Percentiles rank a stretch among this genome's conserved stretches.
Evolutionary conservation across 2,113 vertebrate genomes (phyloP).

Genomic region (Xiphophorus maculatus): DNA sequence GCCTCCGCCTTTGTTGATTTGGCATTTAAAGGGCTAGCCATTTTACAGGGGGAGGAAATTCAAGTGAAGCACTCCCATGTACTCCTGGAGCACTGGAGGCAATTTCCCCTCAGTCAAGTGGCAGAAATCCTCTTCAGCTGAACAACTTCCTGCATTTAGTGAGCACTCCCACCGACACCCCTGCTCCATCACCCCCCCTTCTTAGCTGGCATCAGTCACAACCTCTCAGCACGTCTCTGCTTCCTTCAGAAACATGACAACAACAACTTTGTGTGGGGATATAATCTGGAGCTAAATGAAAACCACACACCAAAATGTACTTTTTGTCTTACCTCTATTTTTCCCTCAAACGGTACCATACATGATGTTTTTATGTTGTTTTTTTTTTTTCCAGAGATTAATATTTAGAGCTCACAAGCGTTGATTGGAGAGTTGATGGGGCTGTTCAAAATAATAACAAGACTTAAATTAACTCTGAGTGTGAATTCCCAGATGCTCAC

Average conservation of each 20-base stretch:
- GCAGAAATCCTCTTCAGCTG: slow-evolving; percentile 65
- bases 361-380: not conserved
- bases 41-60: slow-evolving; percentile 50
- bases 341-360: not conserved
- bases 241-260: slow-evolving; percentile 17
- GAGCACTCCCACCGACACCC: slow-evolving; percentile 4
- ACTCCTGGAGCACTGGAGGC: slow-evolving; percentile 53
- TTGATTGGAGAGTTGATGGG: slow-evolving; percentile 37
- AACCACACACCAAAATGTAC: slow-evolving; percentile 1
- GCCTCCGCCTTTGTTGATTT: slow-evolving; percentile 59
- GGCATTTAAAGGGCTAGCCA: slow-evolving; percentile 48
- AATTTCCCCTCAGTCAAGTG: slow-evolving; percentile 70
- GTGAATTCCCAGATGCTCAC: slow-evolving; percentile 26
- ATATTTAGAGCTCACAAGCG: slow-evolving; percentile 18
- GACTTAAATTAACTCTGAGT: slow-evolving; percentile 44
- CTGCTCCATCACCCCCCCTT: slow-evolving; percentile 26
- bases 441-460: slow-evolving; percentile 15
- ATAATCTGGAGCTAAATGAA: slow-evolving; percentile 9
- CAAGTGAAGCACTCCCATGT: slow-evolving; percentile 59
- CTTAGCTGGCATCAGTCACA: slow-evolving; percentile 39
- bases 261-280: slow-evolving; percentile 16
- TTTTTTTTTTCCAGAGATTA: not conserved
- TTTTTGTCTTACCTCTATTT: not conserved
- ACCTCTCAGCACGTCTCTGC: slow-evolving; percentile 26
- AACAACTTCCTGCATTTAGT: slow-evolving; percentile 72